Evolutionary conservation across 2,113 vertebrate species (phyloP), one percentile per base, ranked within the genome.

Genomic region (Chionomys nivalis): DNA sequence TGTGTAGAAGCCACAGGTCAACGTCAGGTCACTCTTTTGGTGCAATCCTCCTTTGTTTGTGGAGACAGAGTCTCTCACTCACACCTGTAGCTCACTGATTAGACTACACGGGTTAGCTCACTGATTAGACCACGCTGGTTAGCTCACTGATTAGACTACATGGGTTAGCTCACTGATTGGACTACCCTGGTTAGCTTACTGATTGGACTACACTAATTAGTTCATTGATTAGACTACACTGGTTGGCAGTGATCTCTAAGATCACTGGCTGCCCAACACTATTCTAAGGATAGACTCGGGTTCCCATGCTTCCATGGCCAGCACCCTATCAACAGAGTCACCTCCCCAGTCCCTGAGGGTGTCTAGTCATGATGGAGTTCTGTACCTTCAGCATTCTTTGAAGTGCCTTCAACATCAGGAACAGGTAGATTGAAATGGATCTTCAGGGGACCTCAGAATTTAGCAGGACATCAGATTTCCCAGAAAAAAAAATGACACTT

Each of bases 381-480:
- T 52, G 10, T 65, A 89, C 0, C 36, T 94, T 78, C 77, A 31
- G 4, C 86, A 76, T 39, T 17, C 3, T 95, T 92, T 55, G 36
- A 96, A 96, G 63, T 93, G 28, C 24, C 91, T 97, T 81, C 26
- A 87, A 39, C 2, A 88, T 42, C 14, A 58, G 39, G 55, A 52
- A 85, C 68, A 92, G 61, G 1, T 42, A 21, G 44, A 17, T 28
- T 94, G 63, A 90, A 96, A 97, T 58, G 3, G 3, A 92, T 13
- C 33, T 93, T 26, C 28, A 42, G 55, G 58, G 39, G 91, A 87
- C 76, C 44, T 16, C 8, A 26, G 2, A 88, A 65, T 49, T 24
- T 2, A 65, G 17, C 9, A 28, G 75, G 24, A 44, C 16, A 87
- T 91, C 79, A 89, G 47, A 92, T 83, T 97, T 63, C 17, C 4